phyloP scores from a whole-genome alignment of 2,113 vertebrate species.

The Chroicocephalus ridibundus region DNA sequence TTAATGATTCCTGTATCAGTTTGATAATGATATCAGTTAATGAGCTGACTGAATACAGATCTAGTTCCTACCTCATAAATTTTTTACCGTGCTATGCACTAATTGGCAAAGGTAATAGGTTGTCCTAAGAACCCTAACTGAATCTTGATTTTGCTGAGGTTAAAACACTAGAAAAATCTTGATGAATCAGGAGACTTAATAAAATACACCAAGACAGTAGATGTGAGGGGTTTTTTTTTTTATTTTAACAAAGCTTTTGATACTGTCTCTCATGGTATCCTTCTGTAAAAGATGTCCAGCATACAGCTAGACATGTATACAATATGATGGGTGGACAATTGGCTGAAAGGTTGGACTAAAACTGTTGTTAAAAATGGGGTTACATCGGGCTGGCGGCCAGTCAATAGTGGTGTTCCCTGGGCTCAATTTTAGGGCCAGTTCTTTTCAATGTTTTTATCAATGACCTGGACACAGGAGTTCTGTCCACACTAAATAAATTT shows the following conservation, averaged over 20 bases:
- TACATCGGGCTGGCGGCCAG: not conserved
- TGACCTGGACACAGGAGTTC: not conserved
- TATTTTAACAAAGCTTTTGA: not conserved
- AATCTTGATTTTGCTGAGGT: not conserved
- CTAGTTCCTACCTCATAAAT: slow-evolving; percentile 18
- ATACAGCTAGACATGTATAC: not conserved
- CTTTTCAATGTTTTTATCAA: not conserved
- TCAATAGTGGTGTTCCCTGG: not conserved
- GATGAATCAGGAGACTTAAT: not conserved
- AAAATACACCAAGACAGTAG: not conserved
- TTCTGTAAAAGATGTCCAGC: not conserved
- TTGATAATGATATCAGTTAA: slow-evolving; percentile 59
- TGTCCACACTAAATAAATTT: not conserved
- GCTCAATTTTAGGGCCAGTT: not conserved
- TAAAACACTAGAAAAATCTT: not conserved
- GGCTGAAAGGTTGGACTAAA: not conserved
- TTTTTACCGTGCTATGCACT: slow-evolving; percentile 1
- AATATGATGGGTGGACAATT: not conserved
- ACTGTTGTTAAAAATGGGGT: not conserved
- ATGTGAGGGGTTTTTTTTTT: not conserved
- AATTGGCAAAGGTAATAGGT: slow-evolving; percentile 13
- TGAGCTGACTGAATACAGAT: slow-evolving; percentile 42
- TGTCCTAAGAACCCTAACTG: not conserved
- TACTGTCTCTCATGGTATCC: not conserved
- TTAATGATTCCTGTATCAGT: slow-evolving; percentile 56